A percentile compares a stretch with the other conserved stretches of the same genome.
Evolutionary conservation across 2,113 vertebrate species (phyloP).

Genomic region (Scolopax mira): DNA sequence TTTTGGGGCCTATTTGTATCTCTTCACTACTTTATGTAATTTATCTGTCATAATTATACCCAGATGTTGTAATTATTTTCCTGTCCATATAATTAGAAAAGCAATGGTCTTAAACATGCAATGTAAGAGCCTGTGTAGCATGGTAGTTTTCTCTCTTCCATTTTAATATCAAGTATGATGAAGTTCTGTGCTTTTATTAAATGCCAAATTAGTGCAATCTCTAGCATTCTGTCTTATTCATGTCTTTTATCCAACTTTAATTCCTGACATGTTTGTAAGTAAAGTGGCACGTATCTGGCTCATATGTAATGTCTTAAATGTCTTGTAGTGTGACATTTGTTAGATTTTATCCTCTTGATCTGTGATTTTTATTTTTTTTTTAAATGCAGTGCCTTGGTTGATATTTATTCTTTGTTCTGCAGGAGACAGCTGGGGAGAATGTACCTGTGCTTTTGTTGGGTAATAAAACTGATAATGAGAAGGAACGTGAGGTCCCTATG

Average conservation of each 20-base stretch:
- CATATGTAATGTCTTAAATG: neutral
- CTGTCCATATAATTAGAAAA: neutral
- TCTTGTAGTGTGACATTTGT: neutral
- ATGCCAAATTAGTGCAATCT: neutral
- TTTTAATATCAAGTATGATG: neutral
- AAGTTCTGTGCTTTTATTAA: neutral
- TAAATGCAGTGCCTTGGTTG: neutral
- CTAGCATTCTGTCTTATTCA: neutral
- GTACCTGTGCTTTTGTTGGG: conserved; percentile 86
- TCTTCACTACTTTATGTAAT: neutral
- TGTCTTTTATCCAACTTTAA: neutral
- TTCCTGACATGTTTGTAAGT: neutral
- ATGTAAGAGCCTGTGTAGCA: neutral
- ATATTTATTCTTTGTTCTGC: conserved; percentile 16
- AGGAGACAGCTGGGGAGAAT: conserved; percentile 84
- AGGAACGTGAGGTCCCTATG: conserved; percentile 80
- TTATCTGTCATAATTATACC: neutral
- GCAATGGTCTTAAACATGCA: neutral
- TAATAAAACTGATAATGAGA: conserved; percentile 89
- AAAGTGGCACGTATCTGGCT: neutral
- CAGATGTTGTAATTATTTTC: neutral
- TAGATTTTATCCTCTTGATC: neutral
- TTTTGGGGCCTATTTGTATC: neutral
- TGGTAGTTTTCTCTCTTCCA: neutral
- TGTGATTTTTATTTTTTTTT: neutral